Evolutionary conservation across 2,113 vertebrate genomes (phyloP), one percentile per base, ranked within the genome.

Genomic region (Etheostoma spectabile): DNA sequence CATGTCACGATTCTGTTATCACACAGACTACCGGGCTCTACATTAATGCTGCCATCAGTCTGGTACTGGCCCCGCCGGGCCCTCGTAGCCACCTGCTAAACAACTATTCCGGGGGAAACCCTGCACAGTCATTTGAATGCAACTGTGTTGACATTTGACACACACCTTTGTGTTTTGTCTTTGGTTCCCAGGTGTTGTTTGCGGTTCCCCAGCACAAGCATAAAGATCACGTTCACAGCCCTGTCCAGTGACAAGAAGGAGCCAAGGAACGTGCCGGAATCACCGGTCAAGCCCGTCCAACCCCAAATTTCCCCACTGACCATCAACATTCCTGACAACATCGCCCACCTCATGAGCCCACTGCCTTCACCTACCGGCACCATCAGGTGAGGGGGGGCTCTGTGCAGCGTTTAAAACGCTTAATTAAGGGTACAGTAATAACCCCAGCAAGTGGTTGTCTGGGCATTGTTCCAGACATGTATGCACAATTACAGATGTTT

Each of bases 261-360:
- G 93, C 95, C 96, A 83, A 97, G 96, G 95, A 98, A 97, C 93
- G 95, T 96, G 24, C 95, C 96, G 0, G 97, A 96, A 91, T 98
- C 97, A 57, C 98, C 97, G 8, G 96, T 98, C 88, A 97, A 99
- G 88, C 96, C 97, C 5, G 95, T 98, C 91, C 98, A 98, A 84
- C 97, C 97, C 65, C 97, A 99, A 91, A 98, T 99, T 89, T 98
- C 98, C 33, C 98, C 98, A 2, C 94, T 99, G 89, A 99, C 97
- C 93, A 99, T 99, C 92, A 99, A 97, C 97, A 99, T 99, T 97
- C 98, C 98, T 92, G 98, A 99, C 90, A 98, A 97, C 95, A 99
- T 99, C 69, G 96, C 97, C 92, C 97, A 99, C 93, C 96, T 99
- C 93, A 97, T 99, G 96, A 99, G 98, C 89, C 98, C 98, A 10